Percentiles rank a stretch among this genome's conserved stretches.
Evolutionary conservation across 2,113 vertebrate species (phyloP).

Genomic region (Zosterops borbonicus): DNA sequence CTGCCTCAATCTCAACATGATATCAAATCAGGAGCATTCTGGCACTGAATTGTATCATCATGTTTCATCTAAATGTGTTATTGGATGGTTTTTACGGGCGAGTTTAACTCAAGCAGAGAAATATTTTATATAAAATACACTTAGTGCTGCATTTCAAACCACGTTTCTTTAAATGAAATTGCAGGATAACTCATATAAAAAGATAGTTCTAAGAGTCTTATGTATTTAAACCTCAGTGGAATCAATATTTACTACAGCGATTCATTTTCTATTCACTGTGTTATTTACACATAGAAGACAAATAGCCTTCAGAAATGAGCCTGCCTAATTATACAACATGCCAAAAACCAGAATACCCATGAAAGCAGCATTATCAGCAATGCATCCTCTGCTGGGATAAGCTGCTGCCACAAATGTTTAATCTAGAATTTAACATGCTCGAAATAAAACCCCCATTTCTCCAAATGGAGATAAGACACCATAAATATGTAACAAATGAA

Average conservation of each 20-base stretch:
- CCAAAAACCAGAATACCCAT: not conserved
- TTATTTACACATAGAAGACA: not conserved
- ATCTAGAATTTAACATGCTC: not conserved
- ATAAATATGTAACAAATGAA: not conserved
- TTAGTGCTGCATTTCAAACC: not conserved
- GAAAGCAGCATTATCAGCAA: not conserved
- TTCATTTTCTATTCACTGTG: not conserved
- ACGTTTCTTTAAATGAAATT: not conserved
- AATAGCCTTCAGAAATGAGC: conserved; percentile 19
- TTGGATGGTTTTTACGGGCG: not conserved
- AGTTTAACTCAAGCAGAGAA: not conserved
- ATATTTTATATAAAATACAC: not conserved
- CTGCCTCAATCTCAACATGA: not conserved
- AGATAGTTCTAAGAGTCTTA: not conserved
- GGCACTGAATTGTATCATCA: not conserved
- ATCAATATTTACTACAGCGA: conserved; percentile 4
- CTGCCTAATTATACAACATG: not conserved
- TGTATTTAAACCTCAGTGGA: not conserved
- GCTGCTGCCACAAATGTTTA: not conserved
- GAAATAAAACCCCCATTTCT: not conserved
- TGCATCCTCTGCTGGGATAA: not conserved
- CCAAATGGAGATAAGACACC: not conserved
- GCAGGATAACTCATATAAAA: not conserved
- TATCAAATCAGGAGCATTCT: not conserved
- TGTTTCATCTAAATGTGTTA: not conserved